A percentile compares a stretch with the other conserved stretches of the same genome.
These are phyloP conservation scores for Eurois occulta DNA, from an alignment of 2,888 invertebrate species.

Conservation along the genomic window DNA sequence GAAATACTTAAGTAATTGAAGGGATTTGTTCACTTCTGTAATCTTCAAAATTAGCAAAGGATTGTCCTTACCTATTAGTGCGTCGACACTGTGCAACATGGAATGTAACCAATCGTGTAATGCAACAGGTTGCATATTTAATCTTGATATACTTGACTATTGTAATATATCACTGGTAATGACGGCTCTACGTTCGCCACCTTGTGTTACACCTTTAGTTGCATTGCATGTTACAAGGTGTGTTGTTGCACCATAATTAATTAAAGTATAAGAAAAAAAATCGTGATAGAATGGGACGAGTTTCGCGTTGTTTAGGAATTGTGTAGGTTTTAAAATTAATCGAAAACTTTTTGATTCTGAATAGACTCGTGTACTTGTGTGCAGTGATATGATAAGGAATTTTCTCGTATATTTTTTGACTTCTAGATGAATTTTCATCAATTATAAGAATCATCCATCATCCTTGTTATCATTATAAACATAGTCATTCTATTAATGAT, in stretches of 20 bases:
- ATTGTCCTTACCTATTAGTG: slow-evolving; percentile 30
- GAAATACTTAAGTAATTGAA: slow-evolving; percentile 64
- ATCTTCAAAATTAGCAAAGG: slow-evolving; percentile 37
- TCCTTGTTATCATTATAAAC: neutral
- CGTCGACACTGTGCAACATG: slow-evolving; percentile 38
- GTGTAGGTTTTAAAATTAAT: slow-evolving; percentile 52
- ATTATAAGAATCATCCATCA: slow-evolving; percentile 31
- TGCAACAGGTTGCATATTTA: slow-evolving; percentile 8
- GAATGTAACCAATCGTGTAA: slow-evolving; percentile 19
- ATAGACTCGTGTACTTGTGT: slow-evolving; percentile 56
- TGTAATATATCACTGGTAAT: neutral
- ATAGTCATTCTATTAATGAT: neutral
- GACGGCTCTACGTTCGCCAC: neutral
- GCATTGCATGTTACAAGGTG: slow-evolving; percentile 21
- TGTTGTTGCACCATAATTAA: slow-evolving; percentile 29
- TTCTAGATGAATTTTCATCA: slow-evolving; percentile 63
- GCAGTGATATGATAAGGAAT: slow-evolving; percentile 66
- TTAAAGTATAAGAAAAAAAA: slow-evolving; percentile 30
- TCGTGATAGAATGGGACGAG: slow-evolving; percentile 52
- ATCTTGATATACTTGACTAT: neutral
- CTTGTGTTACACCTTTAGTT: slow-evolving; percentile 13
- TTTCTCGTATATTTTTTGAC: slow-evolving; percentile 65
- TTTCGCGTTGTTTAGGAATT: slow-evolving; percentile 63
- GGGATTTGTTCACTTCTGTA: slow-evolving; percentile 31
- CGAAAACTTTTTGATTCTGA: slow-evolving; percentile 46